phyloP scores from a whole-genome alignment of 1,140 invertebrate genomes.

The Neuroterus valhalla region DNA sequence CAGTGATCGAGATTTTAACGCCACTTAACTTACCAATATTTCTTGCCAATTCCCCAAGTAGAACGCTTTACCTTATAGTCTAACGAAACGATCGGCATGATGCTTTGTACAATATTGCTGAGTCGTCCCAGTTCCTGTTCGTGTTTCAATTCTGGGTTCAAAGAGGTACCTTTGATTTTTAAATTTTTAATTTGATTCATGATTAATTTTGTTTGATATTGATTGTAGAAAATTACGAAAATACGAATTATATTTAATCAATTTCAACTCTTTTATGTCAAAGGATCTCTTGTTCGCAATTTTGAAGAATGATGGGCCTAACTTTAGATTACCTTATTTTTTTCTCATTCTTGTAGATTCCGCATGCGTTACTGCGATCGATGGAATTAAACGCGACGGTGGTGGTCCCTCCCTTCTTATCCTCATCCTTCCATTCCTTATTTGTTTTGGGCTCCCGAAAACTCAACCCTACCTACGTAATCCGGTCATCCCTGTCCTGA shows the following conservation, averaged over 20 bases:
- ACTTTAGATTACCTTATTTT: conserved; percentile 60
- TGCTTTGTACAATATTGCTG: conserved; percentile 58
- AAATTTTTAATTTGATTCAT: not conserved
- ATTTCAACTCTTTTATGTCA: not conserved
- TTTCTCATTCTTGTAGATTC: conserved; percentile 74
- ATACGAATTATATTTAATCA: too few species aligned
- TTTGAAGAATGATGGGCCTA: conserved; percentile 41
- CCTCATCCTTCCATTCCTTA: conserved; percentile 35
- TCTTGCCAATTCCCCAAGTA: conserved; percentile 46
- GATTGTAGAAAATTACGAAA: too few species aligned
- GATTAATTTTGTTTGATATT: not conserved
- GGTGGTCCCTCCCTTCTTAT: conserved; percentile 63
- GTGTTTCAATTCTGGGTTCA: not conserved
- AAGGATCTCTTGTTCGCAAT: conserved; percentile 13
- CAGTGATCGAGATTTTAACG: conserved; percentile 11
- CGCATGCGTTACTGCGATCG: conserved; percentile 75
- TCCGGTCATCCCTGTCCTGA: conserved; percentile 44
- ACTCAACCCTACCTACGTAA: not conserved
- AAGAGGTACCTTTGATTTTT: not conserved
- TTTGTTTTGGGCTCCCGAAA: not conserved
- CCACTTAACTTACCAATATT: not conserved
- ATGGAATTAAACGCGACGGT: conserved; percentile 74
- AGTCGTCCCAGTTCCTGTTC: conserved; percentile 33
- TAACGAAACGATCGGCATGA: conserved; percentile 39
- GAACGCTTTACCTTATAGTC: conserved; percentile 43